These are phyloP conservation scores for Deroplatys truncata DNA, from an alignment of 2,888 invertebrate genomes.

Conservation along the genomic window DNA sequence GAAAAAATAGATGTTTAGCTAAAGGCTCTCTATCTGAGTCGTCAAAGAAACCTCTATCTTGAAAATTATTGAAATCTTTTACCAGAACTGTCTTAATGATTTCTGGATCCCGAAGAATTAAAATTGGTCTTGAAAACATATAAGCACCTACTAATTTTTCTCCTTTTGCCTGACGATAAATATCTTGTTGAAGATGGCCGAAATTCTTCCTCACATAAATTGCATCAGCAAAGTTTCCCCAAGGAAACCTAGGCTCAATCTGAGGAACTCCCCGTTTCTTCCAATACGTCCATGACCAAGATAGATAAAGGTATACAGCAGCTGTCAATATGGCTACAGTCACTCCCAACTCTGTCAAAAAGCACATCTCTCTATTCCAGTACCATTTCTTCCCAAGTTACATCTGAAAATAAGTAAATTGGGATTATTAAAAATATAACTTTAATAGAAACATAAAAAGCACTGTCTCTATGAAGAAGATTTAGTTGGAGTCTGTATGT, in stretches of 20 bases:
- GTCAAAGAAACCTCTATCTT: slow-evolving; percentile 59
- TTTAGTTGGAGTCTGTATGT: no score
- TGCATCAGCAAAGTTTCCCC: not conserved
- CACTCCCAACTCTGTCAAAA: not conserved
- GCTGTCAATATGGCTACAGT: not conserved
- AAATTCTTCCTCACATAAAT: slow-evolving; percentile 38
- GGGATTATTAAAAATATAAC: no score
- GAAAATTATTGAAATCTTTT: slow-evolving; percentile 61
- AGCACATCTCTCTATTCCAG: not conserved
- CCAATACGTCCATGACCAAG: not conserved
- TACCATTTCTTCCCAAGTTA: not conserved
- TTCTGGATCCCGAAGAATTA: slow-evolving; percentile 60
- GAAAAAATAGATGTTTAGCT: not conserved
- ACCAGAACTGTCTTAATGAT: slow-evolving; percentile 54
- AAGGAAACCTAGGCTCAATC: not conserved
- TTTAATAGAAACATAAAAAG: no score
- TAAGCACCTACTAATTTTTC: slow-evolving; percentile 13
- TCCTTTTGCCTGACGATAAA: slow-evolving; percentile 45
- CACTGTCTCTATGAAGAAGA: no score
- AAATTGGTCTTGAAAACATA: slow-evolving; percentile 47
- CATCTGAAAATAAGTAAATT: not conserved
- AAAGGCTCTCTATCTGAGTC: slow-evolving; percentile 46
- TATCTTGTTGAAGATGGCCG: slow-evolving; percentile 57
- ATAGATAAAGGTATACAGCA: not conserved
- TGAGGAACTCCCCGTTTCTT: not conserved